Base-by-base conservation (phyloP, 2,113 vertebrate species). In the Aphyosemion australe region DNA sequence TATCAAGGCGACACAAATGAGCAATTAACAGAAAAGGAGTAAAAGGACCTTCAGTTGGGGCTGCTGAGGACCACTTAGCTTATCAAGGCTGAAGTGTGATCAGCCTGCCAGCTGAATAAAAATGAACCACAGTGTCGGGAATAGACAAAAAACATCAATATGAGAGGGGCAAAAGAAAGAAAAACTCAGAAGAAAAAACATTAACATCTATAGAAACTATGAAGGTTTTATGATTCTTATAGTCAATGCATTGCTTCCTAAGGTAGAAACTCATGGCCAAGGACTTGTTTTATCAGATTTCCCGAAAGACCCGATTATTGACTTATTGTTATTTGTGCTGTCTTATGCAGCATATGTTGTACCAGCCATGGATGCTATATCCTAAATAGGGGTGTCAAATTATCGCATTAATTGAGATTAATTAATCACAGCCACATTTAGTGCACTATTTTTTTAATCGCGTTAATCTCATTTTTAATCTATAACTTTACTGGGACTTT, bases 11-110 rank as follows among this genome's bases (percentile, higher is more conserved):
- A 79, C 42, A 79, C 64, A 71, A 84, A 65, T 74, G 55, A 70
- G 61, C 71, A 83, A 83, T 84, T 83, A 64, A 78, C 72, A 73
- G 52, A 53, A 51, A 77, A 77, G 64, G 65, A 76, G 61, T 53
- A 66, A 85, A 86, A 79, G 53, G 61, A 69, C 67, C 79, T 85
- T 85, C 69, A 71, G 58, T 85, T 61, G 77, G 45, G 72, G 74
- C 71, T 85, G 78, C 84, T 89, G 80, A 88, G 79, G 82, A 82
- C 77, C 84, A 79, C 76, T 88, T 89, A 85, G 76, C 79, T 82
- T 79, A 87, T 88, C 82, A 79, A 81, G 78, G 73, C 81, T 78
- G 79, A 81, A 83, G 86, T 84, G 82, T 70, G 79, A 82, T 78
- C 71, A 80, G 76, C 54, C 65, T 84, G 82, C 70, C 73, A 76